These are phyloP conservation scores for Cercopithecus mona DNA, from an alignment of 2,113 vertebrate genomes.

Conservation along the genomic window DNA sequence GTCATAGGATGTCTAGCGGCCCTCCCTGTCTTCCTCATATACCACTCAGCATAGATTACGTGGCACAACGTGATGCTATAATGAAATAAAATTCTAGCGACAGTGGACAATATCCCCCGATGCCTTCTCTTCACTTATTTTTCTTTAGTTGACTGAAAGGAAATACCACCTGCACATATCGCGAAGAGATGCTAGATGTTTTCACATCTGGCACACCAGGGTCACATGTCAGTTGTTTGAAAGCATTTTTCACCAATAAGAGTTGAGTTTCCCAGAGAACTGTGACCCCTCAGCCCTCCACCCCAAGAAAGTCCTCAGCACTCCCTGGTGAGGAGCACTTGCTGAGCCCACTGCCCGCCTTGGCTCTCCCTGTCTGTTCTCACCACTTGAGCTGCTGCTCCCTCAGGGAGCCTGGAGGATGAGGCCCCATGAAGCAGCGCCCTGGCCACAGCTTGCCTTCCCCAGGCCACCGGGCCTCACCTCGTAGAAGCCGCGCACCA, in stretches of 20 bases:
- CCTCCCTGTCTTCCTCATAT: neutral
- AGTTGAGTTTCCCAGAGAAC: neutral
- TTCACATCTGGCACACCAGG: neutral
- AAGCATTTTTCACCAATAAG: neutral
- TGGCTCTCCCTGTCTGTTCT: neutral
- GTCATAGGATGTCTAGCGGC: neutral
- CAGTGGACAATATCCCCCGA: neutral
- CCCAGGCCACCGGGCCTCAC: constrained; percentile 75
- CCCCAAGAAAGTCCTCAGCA: neutral
- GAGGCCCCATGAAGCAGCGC: fast-evolving
- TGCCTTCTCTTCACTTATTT: neutral
- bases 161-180: neutral
- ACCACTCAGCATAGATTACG: neutral
- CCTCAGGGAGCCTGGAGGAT: neutral
- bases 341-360: too few relatives aligned
- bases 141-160: neutral
- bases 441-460: neutral
- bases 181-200: neutral
- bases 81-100: neutral
- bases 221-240: neutral
- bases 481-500: constrained; percentile 98
- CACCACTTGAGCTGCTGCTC: neutral
- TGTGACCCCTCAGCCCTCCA: neutral
- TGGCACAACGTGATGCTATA: neutral
- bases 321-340: neutral